These are phyloP conservation scores for Nyctereutes procyonoides DNA, from an alignment of 2,113 vertebrate species.

Conservation along the genomic window DNA sequence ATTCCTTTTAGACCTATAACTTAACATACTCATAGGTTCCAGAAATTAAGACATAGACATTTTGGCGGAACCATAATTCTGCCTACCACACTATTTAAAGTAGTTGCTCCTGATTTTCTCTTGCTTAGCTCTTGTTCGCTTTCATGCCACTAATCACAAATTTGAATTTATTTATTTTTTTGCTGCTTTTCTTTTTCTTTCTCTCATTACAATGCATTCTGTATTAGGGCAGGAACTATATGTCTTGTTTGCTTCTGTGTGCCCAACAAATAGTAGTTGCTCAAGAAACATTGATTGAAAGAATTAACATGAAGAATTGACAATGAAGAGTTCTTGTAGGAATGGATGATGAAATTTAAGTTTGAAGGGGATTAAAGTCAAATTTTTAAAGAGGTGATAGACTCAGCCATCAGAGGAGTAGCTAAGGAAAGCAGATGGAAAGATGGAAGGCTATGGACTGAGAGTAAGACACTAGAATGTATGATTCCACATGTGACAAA, in stretches of 20 bases:
- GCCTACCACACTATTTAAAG: not conserved
- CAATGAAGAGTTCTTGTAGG: not conserved
- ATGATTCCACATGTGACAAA: not conserved
- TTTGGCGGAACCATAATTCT: not conserved
- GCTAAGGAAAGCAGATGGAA: not conserved
- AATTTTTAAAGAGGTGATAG: not conserved
- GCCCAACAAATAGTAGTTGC: not conserved
- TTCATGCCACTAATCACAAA: not conserved
- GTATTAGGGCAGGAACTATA: not conserved
- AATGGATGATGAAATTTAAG: not conserved
- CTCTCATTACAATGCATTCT: not conserved
- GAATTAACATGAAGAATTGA: not conserved
- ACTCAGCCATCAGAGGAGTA: not conserved
- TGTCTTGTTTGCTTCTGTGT: not conserved
- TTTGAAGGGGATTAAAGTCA: not conserved
- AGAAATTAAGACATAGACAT: not conserved
- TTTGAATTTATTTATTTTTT: not conserved
- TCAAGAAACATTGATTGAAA: not conserved
- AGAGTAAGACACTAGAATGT: not conserved
- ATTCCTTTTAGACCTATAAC: not conserved
- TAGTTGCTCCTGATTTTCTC: not conserved
- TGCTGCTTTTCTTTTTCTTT: not conserved
- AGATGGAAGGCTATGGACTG: not conserved
- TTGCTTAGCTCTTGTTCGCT: slow-evolving; percentile 6
- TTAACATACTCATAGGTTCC: not conserved